Evolutionary conservation across 2,888 invertebrate species (phyloP).

Genomic region (Xanthia icteritia): DNA sequence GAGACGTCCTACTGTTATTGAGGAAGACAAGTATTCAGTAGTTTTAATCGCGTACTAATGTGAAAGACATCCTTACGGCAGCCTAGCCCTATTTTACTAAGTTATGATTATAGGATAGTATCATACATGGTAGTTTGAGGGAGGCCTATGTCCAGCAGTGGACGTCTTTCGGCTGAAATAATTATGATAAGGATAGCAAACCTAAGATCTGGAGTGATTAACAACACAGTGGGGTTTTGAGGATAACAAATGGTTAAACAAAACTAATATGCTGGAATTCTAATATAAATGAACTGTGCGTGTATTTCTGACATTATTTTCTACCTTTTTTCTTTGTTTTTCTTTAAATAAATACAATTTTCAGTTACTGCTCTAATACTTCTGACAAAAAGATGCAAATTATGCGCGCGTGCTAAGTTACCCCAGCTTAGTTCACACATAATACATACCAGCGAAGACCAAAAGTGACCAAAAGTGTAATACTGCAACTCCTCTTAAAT

Average conservation of each 20-base stretch:
- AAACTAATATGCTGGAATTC: not conserved
- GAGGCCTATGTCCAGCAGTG: too few species aligned
- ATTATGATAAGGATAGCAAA: not conserved
- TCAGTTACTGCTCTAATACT: not conserved
- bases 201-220: too few species aligned
- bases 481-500: constrained; percentile 31
- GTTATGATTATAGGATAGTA: too few species aligned
- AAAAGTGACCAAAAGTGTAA: constrained; percentile 29
- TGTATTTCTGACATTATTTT: not conserved
- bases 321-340: not conserved
- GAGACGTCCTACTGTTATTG: too few species aligned
- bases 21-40: too few species aligned
- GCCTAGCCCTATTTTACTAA: too few species aligned
- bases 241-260: too few species aligned
- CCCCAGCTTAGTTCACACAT: not conserved
- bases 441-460: not conserved
- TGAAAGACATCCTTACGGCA: too few species aligned
- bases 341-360: not conserved
- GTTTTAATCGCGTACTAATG: too few species aligned
- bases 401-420: not conserved
- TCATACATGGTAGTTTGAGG: too few species aligned
- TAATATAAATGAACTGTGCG: not conserved
- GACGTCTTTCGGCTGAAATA: too few species aligned
- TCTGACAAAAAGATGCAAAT: not conserved
- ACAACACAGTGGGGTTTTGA: too few species aligned